These are phyloP conservation scores for Luperina testacea DNA, from an alignment of 2,888 invertebrate species.

Conservation along the genomic window DNA sequence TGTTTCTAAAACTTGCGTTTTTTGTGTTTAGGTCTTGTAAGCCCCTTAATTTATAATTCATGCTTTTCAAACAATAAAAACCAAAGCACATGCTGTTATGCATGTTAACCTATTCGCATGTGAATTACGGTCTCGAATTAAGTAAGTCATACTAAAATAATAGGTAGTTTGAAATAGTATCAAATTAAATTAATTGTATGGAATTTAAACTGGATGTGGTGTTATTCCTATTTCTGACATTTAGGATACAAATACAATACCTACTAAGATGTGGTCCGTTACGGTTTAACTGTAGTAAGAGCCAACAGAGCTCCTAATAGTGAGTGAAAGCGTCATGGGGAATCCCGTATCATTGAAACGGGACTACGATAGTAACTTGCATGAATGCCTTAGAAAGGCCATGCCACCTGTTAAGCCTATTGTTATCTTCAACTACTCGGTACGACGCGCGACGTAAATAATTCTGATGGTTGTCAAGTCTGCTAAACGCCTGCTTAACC, in stretches of 20 bases:
- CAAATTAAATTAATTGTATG: neutral
- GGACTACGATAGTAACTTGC: neutral
- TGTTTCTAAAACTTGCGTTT: too few relatives aligned
- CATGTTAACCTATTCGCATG: constrained; percentile 39
- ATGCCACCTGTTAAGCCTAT: neutral
- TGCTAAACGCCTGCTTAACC: neutral
- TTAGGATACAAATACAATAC: neutral
- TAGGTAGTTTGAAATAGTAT: constrained; percentile 11
- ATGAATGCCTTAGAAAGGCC: neutral
- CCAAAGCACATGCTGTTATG: constrained; percentile 41
- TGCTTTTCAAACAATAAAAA: constrained; percentile 35
- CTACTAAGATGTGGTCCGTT: neutral
- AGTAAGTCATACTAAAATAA: neutral
- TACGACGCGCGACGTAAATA: neutral
- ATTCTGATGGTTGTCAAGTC: constrained; percentile 5
- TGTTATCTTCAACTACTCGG: neutral
- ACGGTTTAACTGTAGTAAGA: neutral
- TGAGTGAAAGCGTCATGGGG: neutral
- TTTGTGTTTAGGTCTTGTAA: too few relatives aligned
- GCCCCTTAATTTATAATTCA: constrained; percentile 16
- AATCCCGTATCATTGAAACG: neutral
- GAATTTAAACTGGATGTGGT: constrained; percentile 5
- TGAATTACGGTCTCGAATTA: constrained; percentile 7
- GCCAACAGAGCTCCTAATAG: neutral
- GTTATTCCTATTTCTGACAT: constrained; percentile 1